Conservation (phyloP, 2,797 vertebrate genomes). For the Aselliscus stoliczkanus region DNA sequence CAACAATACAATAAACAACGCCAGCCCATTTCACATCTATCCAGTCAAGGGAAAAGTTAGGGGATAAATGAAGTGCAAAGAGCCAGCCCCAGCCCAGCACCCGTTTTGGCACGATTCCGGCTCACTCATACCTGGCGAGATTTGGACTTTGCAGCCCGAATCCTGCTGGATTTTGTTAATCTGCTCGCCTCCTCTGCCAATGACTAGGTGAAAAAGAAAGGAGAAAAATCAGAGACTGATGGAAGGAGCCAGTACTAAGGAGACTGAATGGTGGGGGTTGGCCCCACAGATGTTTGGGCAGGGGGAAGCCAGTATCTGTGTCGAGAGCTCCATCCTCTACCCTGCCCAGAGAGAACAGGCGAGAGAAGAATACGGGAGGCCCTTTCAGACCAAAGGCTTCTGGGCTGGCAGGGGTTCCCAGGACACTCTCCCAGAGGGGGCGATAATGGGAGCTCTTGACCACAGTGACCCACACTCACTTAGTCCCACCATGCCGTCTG, state of each 20-base stretch:
- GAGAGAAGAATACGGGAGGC: background rate
- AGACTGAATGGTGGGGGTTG: background rate
- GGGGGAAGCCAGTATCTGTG: background rate
- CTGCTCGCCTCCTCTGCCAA: slow-evolving; percentile 94
- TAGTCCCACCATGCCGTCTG: slow-evolving; percentile 95
- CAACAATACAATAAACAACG: background rate
- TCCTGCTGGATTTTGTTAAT: slow-evolving; percentile 97
- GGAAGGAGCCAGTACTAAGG: background rate
- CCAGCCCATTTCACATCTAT: accelerated
- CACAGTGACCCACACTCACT: slow-evolving; percentile 85
- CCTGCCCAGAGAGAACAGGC: background rate
- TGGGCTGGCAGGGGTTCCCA: background rate
- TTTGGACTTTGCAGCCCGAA: slow-evolving; percentile 96
- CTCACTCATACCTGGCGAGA: slow-evolving; percentile 88
- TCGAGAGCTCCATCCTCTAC: background rate
- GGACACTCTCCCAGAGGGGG: background rate
- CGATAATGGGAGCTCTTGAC: too few relatives aligned
- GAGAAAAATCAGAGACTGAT: background rate
- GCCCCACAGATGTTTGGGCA: background rate
- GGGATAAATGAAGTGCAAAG: background rate
- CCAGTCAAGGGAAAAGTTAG: background rate
- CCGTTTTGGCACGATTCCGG: background rate
- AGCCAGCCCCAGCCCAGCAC: background rate
- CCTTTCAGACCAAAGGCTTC: background rate
- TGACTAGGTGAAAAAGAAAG: slow-evolving; percentile 83